phyloP scores from a whole-genome alignment of 2,888 invertebrate species.

The Chironomus tentans region DNA sequence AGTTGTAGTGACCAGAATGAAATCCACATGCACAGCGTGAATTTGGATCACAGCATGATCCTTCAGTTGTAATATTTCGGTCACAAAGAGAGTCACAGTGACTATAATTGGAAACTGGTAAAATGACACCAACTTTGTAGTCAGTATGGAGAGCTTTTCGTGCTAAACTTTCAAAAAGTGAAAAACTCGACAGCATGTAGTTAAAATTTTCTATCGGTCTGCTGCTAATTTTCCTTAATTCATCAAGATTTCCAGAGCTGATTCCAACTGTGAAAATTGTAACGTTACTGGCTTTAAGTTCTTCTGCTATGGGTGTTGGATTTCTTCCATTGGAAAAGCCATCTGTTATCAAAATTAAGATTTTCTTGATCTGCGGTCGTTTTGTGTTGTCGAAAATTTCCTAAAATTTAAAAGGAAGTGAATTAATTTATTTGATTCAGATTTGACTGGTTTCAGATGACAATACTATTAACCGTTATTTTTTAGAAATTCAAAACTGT shows the following conservation, averaged over 20 bases:
- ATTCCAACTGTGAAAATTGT: slow-evolving; percentile 47
- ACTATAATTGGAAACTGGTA: slow-evolving; percentile 42
- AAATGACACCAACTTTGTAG: slow-evolving; percentile 51
- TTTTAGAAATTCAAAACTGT: no score
- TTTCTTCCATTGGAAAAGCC: slow-evolving; percentile 62
- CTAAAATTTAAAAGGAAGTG: slow-evolving; percentile 33
- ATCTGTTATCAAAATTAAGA: slow-evolving; percentile 59
- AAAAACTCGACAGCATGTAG: slow-evolving; percentile 56
- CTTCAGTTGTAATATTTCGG: slow-evolving; percentile 27
- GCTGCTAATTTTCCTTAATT: slow-evolving; percentile 54
- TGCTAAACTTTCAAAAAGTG: slow-evolving; percentile 56
- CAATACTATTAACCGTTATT: no score
- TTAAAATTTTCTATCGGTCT: slow-evolving; percentile 53
- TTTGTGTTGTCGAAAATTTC: slow-evolving; percentile 42
- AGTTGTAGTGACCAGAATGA: slow-evolving; percentile 59
- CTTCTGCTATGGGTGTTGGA: slow-evolving; percentile 51
- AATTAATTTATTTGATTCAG: no score
- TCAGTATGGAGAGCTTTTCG: slow-evolving; percentile 58
- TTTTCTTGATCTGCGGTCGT: slow-evolving; percentile 46
- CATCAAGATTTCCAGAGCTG: slow-evolving; percentile 50
- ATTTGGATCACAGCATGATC: slow-evolving; percentile 50
- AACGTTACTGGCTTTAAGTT: slow-evolving; percentile 46
- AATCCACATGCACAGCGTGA: slow-evolving; percentile 58
- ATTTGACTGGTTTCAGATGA: no score
- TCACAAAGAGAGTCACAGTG: slow-evolving; percentile 49